Percentiles rank a stretch among this genome's conserved stretches.
Evolutionary conservation across 2,888 invertebrate species (phyloP).

Genomic region (Acanthosoma haemorrhoidale): DNA sequence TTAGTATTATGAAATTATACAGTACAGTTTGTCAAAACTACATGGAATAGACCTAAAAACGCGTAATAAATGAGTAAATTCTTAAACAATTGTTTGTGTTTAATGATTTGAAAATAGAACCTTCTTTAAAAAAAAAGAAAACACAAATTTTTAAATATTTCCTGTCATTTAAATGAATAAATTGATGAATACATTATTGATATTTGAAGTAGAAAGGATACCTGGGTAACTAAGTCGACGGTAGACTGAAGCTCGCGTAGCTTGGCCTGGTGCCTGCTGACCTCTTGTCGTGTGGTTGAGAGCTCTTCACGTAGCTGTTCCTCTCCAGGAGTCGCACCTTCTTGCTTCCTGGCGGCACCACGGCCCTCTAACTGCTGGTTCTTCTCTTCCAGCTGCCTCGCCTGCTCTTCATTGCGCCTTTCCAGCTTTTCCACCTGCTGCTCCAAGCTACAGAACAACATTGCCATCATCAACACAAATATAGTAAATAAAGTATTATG

Average conservation of each 20-base stretch:
- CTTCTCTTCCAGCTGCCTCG: conserved; percentile 62
- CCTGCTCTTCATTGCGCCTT: conserved; percentile 74
- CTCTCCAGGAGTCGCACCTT: conserved; percentile 31
- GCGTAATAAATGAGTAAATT: too few species aligned
- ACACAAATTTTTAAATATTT: too few species aligned
- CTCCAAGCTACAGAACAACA: conserved; percentile 53
- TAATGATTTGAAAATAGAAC: too few species aligned
- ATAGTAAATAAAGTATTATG: too few species aligned
- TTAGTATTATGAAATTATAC: too few species aligned
- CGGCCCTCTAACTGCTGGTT: conserved; percentile 52
- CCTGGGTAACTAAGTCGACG: conserved; percentile 62
- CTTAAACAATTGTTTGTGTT: too few species aligned
- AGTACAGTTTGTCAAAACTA: too few species aligned
- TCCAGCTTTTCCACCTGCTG: conserved; percentile 74
- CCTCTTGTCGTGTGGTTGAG: conserved; percentile 62
- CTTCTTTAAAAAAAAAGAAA: too few species aligned
- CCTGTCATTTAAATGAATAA: too few species aligned
- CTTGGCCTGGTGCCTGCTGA: conserved; percentile 65
- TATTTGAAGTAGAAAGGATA: too few species aligned
- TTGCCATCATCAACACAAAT: background rate
- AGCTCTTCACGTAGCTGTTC: conserved; percentile 60
- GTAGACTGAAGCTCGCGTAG: conserved; percentile 73
- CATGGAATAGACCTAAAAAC: too few species aligned
- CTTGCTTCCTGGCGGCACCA: conserved; percentile 12
- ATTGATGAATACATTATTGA: too few species aligned